A percentile compares a stretch with the other conserved stretches of the same genome.
Conservation (phyloP, 2,113 vertebrate species). For the Ptilonorhynchus violaceus region DNA sequence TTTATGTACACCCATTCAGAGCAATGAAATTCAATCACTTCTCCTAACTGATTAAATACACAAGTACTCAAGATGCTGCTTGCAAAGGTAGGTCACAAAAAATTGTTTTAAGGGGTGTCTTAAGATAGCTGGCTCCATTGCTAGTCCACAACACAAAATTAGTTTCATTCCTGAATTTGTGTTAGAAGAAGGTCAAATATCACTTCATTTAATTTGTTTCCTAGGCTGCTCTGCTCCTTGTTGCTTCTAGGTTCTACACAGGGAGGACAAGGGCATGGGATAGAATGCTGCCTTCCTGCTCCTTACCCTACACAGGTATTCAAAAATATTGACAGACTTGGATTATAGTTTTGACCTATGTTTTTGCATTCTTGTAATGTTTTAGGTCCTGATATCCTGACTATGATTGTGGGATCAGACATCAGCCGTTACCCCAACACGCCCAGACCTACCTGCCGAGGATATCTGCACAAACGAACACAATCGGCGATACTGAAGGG, state of each 20-base stretch:
- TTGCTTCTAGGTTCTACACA: background rate
- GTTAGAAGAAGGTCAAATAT: background rate
- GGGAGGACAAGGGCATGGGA: background rate
- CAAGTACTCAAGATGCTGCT: background rate
- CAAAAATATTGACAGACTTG: background rate
- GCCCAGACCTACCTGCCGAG: constrained; percentile 82
- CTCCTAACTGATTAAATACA: background rate
- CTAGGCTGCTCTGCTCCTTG: background rate
- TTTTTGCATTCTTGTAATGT: background rate
- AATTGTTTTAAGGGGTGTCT: background rate
- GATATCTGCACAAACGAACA: constrained; percentile 88
- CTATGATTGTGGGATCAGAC: constrained; percentile 86
- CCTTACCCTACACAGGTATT: background rate
- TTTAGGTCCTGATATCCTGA: constrained; percentile 84
- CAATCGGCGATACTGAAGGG: constrained; percentile 85
- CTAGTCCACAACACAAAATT: background rate
- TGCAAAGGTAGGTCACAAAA: background rate
- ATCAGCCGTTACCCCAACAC: constrained; percentile 84
- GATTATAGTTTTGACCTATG: background rate
- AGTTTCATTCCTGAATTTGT: background rate
- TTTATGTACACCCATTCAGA: background rate
- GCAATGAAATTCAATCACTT: background rate
- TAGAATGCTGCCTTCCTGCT: background rate
- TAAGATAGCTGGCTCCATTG: background rate
- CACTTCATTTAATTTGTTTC: background rate